A percentile compares a stretch with the other conserved stretches of the same genome.
Evolutionary conservation across 2,113 vertebrate genomes (phyloP).

Genomic region (Perca flavescens): DNA sequence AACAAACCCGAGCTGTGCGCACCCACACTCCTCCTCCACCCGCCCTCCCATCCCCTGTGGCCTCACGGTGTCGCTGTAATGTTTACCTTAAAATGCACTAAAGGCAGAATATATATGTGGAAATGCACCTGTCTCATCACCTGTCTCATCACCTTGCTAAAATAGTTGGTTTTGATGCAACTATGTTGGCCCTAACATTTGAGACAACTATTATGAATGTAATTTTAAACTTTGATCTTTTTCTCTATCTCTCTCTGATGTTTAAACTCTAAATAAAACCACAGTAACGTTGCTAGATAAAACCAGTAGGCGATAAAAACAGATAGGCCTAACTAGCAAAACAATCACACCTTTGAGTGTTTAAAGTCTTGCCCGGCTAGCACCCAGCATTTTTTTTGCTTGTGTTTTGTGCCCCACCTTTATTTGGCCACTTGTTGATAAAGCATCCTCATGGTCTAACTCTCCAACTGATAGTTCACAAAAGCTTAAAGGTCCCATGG

Average conservation of each 20-base stretch:
- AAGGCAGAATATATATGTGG: background rate
- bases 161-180: background rate
- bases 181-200: background rate
- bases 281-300: background rate
- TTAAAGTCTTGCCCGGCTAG: background rate
- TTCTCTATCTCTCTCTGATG: background rate
- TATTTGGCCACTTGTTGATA: background rate
- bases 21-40: constrained; percentile 28
- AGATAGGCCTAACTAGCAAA: background rate
- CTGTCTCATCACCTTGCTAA: no score
- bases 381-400: background rate
- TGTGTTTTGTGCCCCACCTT: background rate
- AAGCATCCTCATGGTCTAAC: background rate
- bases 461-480: background rate
- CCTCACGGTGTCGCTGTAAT: constrained; percentile 67
- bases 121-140: background rate
- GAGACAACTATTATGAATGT: background rate
- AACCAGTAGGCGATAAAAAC: background rate
- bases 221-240: background rate
- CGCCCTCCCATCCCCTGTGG: background rate
- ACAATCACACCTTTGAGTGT: background rate
- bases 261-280: background rate
- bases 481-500: no score
- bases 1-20: constrained; percentile 37
- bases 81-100: background rate